These are phyloP conservation scores for Zoanthus gigantus DNA, from an alignment of 92 coral and sea anemone species.

Conservation along the genomic window DNA sequence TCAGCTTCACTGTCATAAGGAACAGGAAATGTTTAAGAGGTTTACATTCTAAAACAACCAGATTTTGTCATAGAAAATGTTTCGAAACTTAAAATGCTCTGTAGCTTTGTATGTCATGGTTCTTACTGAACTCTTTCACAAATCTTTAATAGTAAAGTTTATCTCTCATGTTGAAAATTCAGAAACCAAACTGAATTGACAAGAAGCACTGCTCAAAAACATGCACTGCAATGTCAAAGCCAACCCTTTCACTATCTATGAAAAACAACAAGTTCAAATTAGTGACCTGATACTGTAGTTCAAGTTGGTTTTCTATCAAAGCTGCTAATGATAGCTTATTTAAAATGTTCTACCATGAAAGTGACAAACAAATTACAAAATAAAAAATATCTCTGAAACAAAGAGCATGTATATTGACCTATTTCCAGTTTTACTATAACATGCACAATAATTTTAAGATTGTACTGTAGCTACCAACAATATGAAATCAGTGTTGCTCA, in stretches of 20 bases:
- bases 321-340: neutral
- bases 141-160: slow-evolving; percentile 4
- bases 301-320: slow-evolving; percentile 4
- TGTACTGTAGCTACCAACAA: too few relatives aligned
- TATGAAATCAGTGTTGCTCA: too few relatives aligned
- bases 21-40: neutral
- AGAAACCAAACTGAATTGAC: slow-evolving; percentile 29
- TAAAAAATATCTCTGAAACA: neutral
- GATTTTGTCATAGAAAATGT: neutral
- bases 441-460: too few relatives aligned
- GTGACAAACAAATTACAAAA: neutral
- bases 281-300: neutral
- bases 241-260: neutral
- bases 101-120: slow-evolving; percentile 47
- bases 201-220: slow-evolving; percentile 18
- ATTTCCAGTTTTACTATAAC: too few relatives aligned
- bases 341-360: neutral
- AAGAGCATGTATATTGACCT: neutral
- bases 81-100: neutral
- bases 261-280: neutral
- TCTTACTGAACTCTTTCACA: slow-evolving; percentile 22
- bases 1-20: neutral
- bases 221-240: neutral
- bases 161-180: slow-evolving; percentile 12
- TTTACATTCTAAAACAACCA: neutral